A percentile compares a stretch with the other conserved stretches of the same genome.
Conservation (phyloP, 2,888 invertebrate species). For the Nebria brevicollis region DNA sequence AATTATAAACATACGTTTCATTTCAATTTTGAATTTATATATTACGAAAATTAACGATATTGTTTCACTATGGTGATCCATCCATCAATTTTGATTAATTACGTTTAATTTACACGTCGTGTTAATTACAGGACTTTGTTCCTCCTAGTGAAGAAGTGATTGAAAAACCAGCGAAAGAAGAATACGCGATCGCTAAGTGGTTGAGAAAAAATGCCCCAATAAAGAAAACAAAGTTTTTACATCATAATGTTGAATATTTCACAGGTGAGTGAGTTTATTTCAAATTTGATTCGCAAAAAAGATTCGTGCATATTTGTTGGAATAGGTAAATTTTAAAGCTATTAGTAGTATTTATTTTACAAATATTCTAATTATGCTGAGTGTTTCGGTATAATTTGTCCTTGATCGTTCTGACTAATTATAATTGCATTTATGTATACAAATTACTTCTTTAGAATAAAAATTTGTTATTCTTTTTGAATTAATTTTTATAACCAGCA, state of each 20-base stretch:
- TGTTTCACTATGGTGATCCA: background rate
- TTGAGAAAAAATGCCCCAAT: slow-evolving; percentile 91
- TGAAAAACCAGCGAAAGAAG: slow-evolving; percentile 88
- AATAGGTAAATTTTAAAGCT: background rate
- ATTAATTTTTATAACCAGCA: slow-evolving; percentile 62
- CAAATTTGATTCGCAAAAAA: background rate
- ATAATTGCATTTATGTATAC: too few species aligned
- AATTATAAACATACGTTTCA: background rate
- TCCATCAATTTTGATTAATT: too few species aligned
- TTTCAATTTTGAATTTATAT: background rate
- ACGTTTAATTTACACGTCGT: slow-evolving; percentile 10
- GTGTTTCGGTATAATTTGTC: background rate
- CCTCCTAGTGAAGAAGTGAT: slow-evolving; percentile 65
- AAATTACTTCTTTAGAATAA: too few species aligned
- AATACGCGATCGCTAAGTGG: slow-evolving; percentile 94
- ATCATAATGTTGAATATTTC: slow-evolving; percentile 97
- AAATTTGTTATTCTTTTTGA: too few species aligned
- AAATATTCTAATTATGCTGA: background rate
- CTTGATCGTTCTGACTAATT: background rate
- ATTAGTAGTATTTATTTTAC: background rate
- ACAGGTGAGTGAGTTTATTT: slow-evolving; percentile 71
- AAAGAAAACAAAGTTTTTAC: slow-evolving; percentile 95
- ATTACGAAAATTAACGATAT: background rate
- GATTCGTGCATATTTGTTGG: background rate
- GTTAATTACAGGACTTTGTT: slow-evolving; percentile 62